Conservation (phyloP, 2,888 invertebrate species). For the Lithophane socia region DNA sequence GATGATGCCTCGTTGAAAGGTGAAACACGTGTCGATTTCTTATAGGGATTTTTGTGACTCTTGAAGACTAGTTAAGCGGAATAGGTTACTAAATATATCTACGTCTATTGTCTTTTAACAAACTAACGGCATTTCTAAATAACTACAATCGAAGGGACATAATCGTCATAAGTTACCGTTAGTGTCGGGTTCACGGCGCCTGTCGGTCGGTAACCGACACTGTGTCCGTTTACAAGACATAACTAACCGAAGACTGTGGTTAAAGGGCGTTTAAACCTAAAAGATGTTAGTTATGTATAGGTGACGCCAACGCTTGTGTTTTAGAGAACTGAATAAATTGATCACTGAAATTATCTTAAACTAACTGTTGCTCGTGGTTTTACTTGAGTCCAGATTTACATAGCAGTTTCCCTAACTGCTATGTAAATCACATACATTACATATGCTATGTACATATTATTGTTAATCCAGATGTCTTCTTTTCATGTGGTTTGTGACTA, state of each 20-base stretch:
- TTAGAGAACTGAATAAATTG: neutral
- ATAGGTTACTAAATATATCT: too few relatives aligned
- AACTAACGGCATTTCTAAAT: too few relatives aligned
- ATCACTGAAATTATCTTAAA: neutral
- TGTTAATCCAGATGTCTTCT: too few relatives aligned
- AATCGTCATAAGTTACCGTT: slow-evolving; percentile 49
- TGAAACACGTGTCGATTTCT: too few relatives aligned
- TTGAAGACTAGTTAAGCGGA: too few relatives aligned
- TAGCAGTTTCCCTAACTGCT: neutral
- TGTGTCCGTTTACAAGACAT: slow-evolving; percentile 40
- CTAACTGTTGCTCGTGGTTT: neutral
- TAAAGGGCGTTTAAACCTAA: slow-evolving; percentile 33
- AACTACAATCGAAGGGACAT: slow-evolving; percentile 29
- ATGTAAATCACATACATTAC: too few relatives aligned
- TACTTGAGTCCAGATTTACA: neutral
- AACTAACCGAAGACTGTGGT: slow-evolving; percentile 45
- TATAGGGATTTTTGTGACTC: too few relatives aligned
- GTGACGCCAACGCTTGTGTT: slow-evolving; percentile 6
- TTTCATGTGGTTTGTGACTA: too few relatives aligned
- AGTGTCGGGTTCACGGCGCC: slow-evolving; percentile 55
- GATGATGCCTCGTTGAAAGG: too few relatives aligned
- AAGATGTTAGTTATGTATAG: slow-evolving; percentile 19
- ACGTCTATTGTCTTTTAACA: too few relatives aligned
- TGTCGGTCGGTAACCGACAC: slow-evolving; percentile 52
- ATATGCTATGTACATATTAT: too few relatives aligned